phyloP scores from a whole-genome alignment of 2,888 invertebrate species.

The Andrena bucephala region DNA sequence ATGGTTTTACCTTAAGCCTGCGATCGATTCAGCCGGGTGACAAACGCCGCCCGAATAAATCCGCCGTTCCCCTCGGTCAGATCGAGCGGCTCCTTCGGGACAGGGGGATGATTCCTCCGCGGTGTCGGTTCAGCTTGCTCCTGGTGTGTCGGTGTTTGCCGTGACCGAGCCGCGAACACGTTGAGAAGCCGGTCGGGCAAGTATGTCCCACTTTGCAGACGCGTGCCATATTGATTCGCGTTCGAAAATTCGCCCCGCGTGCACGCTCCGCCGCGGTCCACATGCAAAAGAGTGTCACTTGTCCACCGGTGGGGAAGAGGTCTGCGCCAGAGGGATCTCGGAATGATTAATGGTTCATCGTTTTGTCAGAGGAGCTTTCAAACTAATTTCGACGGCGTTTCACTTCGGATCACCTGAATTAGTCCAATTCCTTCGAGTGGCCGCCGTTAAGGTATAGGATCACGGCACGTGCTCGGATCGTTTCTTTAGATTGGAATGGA shows the following conservation, averaged over 20 bases:
- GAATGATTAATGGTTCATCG: not conserved
- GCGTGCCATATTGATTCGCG: conserved; percentile 58
- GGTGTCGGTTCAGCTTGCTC: conserved; percentile 3
- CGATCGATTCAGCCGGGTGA: conserved; percentile 67
- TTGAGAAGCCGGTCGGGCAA: conserved; percentile 30
- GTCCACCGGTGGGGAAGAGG: not conserved
- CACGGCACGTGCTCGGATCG: not conserved
- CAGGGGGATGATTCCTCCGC: conserved; percentile 43
- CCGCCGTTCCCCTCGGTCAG: conserved; percentile 43
- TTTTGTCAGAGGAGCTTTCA: not conserved
- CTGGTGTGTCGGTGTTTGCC: conserved; percentile 31
- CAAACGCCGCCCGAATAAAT: conserved; percentile 73
- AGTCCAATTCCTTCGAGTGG: conserved; percentile 15
- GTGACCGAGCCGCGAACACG: conserved; percentile 8
- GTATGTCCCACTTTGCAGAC: conserved; percentile 49
- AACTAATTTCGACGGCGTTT: conserved; percentile 1
- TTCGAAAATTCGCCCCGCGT: conserved; percentile 51
- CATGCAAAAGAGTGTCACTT: conserved; percentile 15
- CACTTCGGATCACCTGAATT: conserved; percentile 2
- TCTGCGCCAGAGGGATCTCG: not conserved
- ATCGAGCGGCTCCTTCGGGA: conserved; percentile 15
- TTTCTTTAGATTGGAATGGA: conserved; percentile 11
- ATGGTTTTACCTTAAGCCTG: conserved; percentile 67
- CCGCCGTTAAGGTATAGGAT: not conserved
- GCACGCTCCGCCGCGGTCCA: conserved; percentile 21